Percentiles rank a stretch among this genome's conserved stretches.
Evolutionary conservation across 2,797 vertebrate species (phyloP).

Genomic region (Periophthalmus magnuspinnatus): DNA sequence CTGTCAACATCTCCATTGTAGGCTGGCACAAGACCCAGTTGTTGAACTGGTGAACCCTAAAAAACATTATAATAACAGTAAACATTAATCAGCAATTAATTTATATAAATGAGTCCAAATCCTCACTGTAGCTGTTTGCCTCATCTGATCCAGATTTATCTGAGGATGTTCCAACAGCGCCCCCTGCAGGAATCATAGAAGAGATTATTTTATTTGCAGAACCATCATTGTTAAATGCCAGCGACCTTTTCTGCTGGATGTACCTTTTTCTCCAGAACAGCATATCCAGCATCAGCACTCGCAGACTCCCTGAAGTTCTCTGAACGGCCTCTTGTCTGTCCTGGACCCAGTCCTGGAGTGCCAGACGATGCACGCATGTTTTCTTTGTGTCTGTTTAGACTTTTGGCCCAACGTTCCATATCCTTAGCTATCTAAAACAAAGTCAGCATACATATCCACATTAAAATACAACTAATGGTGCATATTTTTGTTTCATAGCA

Average conservation of each 20-base stretch:
- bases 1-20: slow-evolving; percentile 89
- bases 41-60: slow-evolving; percentile 70
- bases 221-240: background rate
- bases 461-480: background rate
- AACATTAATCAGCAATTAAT: background rate
- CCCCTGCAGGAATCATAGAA: slow-evolving; percentile 69
- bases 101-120: slow-evolving; percentile 32
- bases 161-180: slow-evolving; percentile 85
- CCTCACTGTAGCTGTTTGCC: slow-evolving; percentile 80
- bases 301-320: slow-evolving; percentile 87
- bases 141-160: slow-evolving; percentile 83
- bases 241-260: background rate
- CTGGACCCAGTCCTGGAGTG: slow-evolving; percentile 48
- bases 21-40: slow-evolving; percentile 82
- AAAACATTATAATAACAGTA: background rate
- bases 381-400: slow-evolving; percentile 90
- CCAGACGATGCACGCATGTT: slow-evolving; percentile 84
- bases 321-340: slow-evolving; percentile 59
- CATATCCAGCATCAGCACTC: slow-evolving; percentile 89
- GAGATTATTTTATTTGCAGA: background rate
- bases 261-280: slow-evolving; percentile 92
- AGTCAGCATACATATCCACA: background rate
- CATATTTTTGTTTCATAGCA: background rate
- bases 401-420: slow-evolving; percentile 93
- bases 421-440: slow-evolving; percentile 87